A percentile compares a stretch with the other conserved stretches of the same genome.
These are phyloP conservation scores for Corbicula japonica DNA, from an alignment of 2,888 invertebrate genomes.

Conservation along the genomic window DNA sequence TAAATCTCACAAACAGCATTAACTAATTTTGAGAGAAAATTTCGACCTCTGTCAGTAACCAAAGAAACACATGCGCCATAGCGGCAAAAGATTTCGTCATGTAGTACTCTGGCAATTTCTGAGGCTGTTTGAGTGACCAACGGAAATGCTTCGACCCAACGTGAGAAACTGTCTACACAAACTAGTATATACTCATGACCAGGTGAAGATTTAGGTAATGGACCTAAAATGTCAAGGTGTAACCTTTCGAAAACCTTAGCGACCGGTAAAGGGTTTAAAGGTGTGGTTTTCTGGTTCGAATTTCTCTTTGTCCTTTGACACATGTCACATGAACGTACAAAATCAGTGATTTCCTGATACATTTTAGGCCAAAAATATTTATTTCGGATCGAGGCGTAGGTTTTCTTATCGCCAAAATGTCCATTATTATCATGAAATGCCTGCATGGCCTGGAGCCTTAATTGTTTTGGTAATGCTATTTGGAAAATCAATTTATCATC, in stretches of 20 bases:
- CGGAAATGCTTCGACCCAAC: slow-evolving; percentile 52
- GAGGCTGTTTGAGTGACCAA: slow-evolving; percentile 29
- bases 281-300: slow-evolving; percentile 2
- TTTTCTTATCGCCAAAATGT: slow-evolving; percentile 11
- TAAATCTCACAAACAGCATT: slow-evolving; percentile 46
- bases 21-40: slow-evolving; percentile 42
- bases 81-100: slow-evolving; percentile 41
- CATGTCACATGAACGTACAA: slow-evolving; percentile 43
- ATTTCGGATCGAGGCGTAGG: background rate
- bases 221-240: slow-evolving; percentile 26
- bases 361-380: slow-evolving; percentile 27
- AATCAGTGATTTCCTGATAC: slow-evolving; percentile 36
- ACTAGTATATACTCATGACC: slow-evolving; percentile 52
- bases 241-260: slow-evolving; percentile 15
- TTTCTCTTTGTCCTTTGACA: slow-evolving; percentile 52
- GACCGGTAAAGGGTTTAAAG: slow-evolving; percentile 25
- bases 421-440: slow-evolving; percentile 1
- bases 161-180: slow-evolving; percentile 41
- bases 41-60: slow-evolving; percentile 52
- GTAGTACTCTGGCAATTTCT: slow-evolving; percentile 34
- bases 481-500: slow-evolving; percentile 31
- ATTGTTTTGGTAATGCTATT: slow-evolving; percentile 25
- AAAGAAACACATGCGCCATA: slow-evolving; percentile 39
- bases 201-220: slow-evolving; percentile 28
- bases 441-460: slow-evolving; percentile 20